Evolutionary conservation across 2,797 vertebrate species (phyloP), one percentile per base, ranked within the genome.

Genomic region (Sebastes ruberrimus): DNA sequence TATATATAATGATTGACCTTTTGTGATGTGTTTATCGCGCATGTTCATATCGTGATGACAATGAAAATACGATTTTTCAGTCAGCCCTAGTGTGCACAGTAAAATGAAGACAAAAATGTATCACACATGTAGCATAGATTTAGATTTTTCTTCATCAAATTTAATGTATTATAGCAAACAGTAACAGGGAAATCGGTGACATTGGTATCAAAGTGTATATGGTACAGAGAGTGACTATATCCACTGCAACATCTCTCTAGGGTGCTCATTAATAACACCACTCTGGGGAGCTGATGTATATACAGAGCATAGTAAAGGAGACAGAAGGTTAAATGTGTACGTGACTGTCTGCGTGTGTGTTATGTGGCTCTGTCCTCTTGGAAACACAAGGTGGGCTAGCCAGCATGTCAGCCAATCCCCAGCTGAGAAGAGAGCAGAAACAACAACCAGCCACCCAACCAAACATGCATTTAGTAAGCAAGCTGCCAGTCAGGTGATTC

Each of bases 371-470:
- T 57, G 71, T 86, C 73, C 80, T 77, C 86, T 33, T 89, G 61
- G 82, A 82, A 90, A 85, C 92, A 89, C 82, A 91, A 88, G 86
- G 86, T 82, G 67, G 69, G 61, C 49, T 53, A 89, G 60, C 28
- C 65, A 68, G 67, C 60, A 69, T 86, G 74, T 77, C 83, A 84
- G 78, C 68, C 80, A 79, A 67, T 80, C 88, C 79, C 81, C 28
- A 42, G 86, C 63, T 10, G 62, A 56, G 64, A 62, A 68, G 52
- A 76, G 56, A 81, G 69, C 64, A 69, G 35, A 76, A 76, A 85
- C 72, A 74, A 32, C 61, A 63, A 10, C 60, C 61, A 80, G 74
- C 69, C 60, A 75, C 60, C 65, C 61, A 74, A 68, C 68, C 71
- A 86, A 82, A 84, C 78, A 77, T 46, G 61, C 71, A 74, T 71